A percentile compares a stretch with the other conserved stretches of the same genome.
Conservation (phyloP, 2,888 invertebrate species). For the Pollenia labialis region DNA sequence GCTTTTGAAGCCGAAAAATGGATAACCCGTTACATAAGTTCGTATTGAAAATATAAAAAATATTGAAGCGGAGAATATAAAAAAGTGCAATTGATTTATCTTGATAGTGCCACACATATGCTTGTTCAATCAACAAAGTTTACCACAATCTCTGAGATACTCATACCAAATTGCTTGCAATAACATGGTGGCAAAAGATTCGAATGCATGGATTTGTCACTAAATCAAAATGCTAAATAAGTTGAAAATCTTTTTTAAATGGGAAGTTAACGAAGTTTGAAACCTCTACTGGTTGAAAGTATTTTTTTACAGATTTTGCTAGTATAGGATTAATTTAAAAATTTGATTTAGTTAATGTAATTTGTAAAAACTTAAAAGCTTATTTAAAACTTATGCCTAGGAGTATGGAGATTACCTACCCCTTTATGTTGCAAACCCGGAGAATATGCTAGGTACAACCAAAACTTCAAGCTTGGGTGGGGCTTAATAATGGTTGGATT, state of each 20-base stretch:
- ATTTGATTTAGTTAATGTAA: no score
- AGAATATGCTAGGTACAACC: no score
- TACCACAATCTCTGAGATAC: slow-evolving; percentile 45
- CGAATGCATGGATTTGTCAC: slow-evolving; percentile 55
- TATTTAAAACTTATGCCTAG: no score
- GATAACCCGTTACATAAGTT: no score
- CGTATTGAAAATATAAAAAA: slow-evolving; percentile 34
- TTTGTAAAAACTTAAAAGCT: no score
- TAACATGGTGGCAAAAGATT: slow-evolving; percentile 36
- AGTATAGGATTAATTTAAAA: no score
- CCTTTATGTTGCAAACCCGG: no score
- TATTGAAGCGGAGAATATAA: background rate
- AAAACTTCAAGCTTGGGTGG: no score
- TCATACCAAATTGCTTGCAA: background rate
- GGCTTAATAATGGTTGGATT: no score
- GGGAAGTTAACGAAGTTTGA: background rate
- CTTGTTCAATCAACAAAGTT: slow-evolving; percentile 66
- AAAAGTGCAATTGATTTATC: slow-evolving; percentile 65
- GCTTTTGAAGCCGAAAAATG: no score
- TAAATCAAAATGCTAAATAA: slow-evolving; percentile 54
- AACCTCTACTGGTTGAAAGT: background rate
- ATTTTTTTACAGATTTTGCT: background rate
- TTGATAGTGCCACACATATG: slow-evolving; percentile 67
- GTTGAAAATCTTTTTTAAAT: background rate
- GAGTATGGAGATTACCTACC: no score